Percentiles rank a stretch among this genome's conserved stretches.
Evolutionary conservation across 2,888 invertebrate genomes (phyloP).

Genomic region (Schizaphis graminum): DNA sequence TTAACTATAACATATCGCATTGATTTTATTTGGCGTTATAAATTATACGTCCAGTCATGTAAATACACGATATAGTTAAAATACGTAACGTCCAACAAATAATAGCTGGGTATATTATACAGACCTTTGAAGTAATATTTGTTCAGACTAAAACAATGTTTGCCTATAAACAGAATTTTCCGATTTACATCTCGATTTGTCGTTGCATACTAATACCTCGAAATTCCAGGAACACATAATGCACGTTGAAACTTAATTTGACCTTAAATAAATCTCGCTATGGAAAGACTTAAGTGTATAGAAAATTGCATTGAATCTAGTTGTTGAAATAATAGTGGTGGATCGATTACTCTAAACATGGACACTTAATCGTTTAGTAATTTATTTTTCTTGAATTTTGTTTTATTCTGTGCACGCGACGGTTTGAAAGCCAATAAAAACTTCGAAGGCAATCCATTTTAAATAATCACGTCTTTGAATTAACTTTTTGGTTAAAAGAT

Average conservation of each 20-base stretch:
- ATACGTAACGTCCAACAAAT: background rate
- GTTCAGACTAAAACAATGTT: background rate
- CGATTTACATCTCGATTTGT: background rate
- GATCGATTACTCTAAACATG: background rate
- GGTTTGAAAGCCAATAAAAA: background rate
- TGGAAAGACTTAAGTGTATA: background rate
- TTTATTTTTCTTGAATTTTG: background rate
- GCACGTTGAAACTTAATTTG: background rate
- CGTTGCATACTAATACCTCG: background rate
- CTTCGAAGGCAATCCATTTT: background rate
- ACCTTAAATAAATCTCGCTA: background rate
- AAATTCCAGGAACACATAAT: background rate
- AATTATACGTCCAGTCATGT: background rate
- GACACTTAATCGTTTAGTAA: background rate
- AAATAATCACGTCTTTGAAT: background rate
- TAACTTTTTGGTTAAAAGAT: background rate
- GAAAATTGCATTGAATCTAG: background rate
- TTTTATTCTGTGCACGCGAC: background rate
- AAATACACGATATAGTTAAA: background rate
- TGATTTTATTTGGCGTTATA: background rate
- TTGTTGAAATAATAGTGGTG: background rate
- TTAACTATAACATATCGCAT: background rate
- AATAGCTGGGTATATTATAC: background rate
- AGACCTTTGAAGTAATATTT: background rate
- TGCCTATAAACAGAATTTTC: background rate